Conservation (phyloP, 2,888 invertebrate genomes). For the Ophioninae sp. region DNA sequence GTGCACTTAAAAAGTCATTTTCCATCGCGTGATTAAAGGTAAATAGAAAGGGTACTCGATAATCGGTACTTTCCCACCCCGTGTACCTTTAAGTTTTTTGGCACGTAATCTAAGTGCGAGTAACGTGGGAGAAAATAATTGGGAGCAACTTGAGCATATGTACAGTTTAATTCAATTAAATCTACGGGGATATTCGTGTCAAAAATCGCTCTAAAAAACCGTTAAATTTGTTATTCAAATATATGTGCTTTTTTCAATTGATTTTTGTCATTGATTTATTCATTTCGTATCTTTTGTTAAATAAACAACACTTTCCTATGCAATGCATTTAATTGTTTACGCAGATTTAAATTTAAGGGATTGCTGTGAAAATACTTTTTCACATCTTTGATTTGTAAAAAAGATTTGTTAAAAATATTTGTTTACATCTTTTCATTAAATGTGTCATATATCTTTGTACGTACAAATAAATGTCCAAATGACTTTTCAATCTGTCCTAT, state of each 20-base stretch:
- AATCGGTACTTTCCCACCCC: not conserved
- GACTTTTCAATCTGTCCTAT: too few relatives aligned
- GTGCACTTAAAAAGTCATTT: not conserved
- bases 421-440: too few relatives aligned
- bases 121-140: not conserved
- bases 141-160: not conserved
- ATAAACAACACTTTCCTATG: not conserved
- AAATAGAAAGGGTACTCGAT: not conserved
- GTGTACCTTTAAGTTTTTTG: not conserved
- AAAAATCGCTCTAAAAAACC: not conserved
- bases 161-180: not conserved
- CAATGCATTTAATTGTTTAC: not conserved
- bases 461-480: too few relatives aligned
- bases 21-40: not conserved
- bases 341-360: not conserved
- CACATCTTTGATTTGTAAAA: too few relatives aligned
- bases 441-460: too few relatives aligned
- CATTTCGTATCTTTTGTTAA: not conserved
- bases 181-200: not conserved
- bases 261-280: too few relatives aligned
- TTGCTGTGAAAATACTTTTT: too few relatives aligned
- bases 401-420: too few relatives aligned
- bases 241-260: too few relatives aligned
- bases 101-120: not conserved
- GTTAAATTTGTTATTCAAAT: too few relatives aligned